Base-by-base conservation (phyloP, 1,140 invertebrate species). In the Charaxes varanes region DNA sequence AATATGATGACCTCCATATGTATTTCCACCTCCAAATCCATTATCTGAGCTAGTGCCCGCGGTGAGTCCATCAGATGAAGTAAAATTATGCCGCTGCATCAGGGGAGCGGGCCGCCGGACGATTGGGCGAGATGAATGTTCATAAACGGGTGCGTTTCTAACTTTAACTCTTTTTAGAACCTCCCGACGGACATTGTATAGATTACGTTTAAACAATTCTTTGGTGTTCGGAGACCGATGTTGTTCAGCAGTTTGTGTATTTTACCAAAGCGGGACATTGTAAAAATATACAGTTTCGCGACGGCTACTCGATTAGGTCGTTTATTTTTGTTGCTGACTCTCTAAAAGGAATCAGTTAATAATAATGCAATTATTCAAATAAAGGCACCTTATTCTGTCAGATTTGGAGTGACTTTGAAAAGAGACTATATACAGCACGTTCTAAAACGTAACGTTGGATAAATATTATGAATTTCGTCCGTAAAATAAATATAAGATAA, bases 51-150 rank as follows among this genome's bases (percentile, higher is more conserved):
- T n/a, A n/a, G n/a, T n/a, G n/a, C n/a, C n/a, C n/a, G n/a, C n/a
- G n/a, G n/a, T n/a, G n/a, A n/a, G n/a, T n/a, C n/a, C n/a, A n/a
- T n/a, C n/a, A n/a, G n/a, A n/a, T n/a, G n/a, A n/a, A n/a, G n/a
- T n/a, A n/a, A n/a, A n/a, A n/a, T n/a, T n/a, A n/a, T n/a, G 0
- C 83, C 83, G 6, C 58, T 85, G 0, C 72, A 79, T 11, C 65
- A 69, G 15, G 50, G 54, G 0, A 65, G 38, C 31, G 63, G 65
- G 5, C 72, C 81, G 27, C 69, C 78, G n/a, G 81, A 85, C 48
- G 84, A 85, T 52, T 85, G 84, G 84, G 71, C 67, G 37, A 85
- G 81, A 62, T 85, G 84, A 85, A 83, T 71, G 53, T 74, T 36
- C 18, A 27, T 28, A 16, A 27, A 33, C 34, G 68, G 57, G 62